phyloP scores from a whole-genome alignment of 1,140 invertebrate species.

The Papilio machaon region DNA sequence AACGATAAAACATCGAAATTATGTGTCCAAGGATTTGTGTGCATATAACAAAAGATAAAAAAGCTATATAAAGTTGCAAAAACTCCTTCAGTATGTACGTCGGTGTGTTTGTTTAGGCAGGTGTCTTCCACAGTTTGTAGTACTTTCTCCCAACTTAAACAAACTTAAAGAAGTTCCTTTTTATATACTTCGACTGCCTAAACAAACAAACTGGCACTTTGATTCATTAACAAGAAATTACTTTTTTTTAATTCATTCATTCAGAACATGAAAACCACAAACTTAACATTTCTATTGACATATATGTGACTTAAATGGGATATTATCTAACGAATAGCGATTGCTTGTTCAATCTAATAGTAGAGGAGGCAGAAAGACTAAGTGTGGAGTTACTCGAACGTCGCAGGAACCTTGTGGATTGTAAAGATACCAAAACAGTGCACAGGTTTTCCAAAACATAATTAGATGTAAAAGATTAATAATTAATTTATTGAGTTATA shows the following conservation, averaged over 20 bases:
- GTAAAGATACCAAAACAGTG: too few relatives aligned
- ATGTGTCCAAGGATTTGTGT: neutral
- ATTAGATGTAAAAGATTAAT: neutral
- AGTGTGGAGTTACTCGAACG: too few relatives aligned
- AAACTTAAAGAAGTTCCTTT: slow-evolving; percentile 17
- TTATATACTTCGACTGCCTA: slow-evolving; percentile 16
- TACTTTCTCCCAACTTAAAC: slow-evolving; percentile 15
- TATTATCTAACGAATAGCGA: too few relatives aligned
- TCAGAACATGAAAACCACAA: too few relatives aligned
- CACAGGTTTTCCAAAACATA: too few relatives aligned
- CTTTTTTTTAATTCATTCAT: neutral
- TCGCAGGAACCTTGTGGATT: too few relatives aligned
- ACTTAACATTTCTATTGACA: too few relatives aligned
- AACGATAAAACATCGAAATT: neutral
- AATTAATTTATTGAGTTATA: slow-evolving; percentile 13
- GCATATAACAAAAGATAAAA: neutral
- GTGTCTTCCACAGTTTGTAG: slow-evolving; percentile 20
- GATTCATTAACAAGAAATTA: slow-evolving; percentile 21
- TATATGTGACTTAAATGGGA: too few relatives aligned
- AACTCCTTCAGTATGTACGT: neutral
- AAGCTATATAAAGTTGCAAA: neutral
- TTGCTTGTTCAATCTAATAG: too few relatives aligned
- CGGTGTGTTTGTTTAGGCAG: slow-evolving; percentile 16
- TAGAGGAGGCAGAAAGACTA: too few relatives aligned
- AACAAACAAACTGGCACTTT: neutral